These are phyloP conservation scores for Desmodus rotundus DNA, from an alignment of 2,113 vertebrate species.

Conservation along the genomic window DNA sequence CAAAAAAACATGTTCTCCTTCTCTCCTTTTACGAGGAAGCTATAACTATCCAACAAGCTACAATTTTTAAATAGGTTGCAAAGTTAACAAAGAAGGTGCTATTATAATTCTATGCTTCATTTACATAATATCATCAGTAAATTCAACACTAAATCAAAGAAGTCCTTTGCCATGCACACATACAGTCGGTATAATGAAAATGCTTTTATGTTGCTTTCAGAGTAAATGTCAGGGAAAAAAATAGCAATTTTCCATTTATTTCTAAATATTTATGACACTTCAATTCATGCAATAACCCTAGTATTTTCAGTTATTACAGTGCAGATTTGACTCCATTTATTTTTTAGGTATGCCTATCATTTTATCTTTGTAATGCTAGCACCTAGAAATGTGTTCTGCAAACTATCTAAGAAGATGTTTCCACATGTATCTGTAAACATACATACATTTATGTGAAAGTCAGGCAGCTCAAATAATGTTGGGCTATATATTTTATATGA, in stretches of 20 bases:
- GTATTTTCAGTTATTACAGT: constrained; percentile 50
- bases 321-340: constrained; percentile 32
- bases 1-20: not conserved
- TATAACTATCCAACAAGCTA: not conserved
- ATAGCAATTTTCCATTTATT: constrained; percentile 44
- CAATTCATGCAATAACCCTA: constrained; percentile 1
- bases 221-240: not conserved
- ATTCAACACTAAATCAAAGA: not conserved
- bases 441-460: not conserved
- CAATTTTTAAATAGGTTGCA: not conserved
- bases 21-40: constrained; percentile 15
- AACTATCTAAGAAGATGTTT: constrained; percentile 11
- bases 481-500: not conserved
- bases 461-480: constrained; percentile 34
- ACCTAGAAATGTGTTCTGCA: constrained; percentile 48
- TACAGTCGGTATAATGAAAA: not conserved
- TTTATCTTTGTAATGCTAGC: constrained; percentile 1
- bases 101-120: not conserved
- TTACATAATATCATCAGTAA: not conserved
- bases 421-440: constrained; percentile 3
- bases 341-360: constrained; percentile 32
- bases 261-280: constrained; percentile 59
- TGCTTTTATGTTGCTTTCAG: constrained; percentile 22
- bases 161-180: not conserved
- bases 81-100: not conserved